A percentile compares a stretch with the other conserved stretches of the same genome.
Conservation (phyloP, 2,888 invertebrate genomes). For the Eristalis tenax region DNA sequence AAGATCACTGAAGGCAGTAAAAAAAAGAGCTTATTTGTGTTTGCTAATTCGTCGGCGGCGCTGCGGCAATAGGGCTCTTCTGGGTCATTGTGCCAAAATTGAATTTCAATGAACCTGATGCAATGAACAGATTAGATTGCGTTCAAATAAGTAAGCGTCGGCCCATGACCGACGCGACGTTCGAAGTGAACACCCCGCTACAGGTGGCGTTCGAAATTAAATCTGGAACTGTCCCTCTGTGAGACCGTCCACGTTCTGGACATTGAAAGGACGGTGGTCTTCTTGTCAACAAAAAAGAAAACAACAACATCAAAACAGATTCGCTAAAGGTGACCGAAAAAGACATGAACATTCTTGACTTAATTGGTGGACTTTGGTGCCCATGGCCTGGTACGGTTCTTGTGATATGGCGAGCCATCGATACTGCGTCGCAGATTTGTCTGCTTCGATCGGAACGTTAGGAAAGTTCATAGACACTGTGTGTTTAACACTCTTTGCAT, state of each 20-base stretch:
- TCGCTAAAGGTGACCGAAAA: neutral
- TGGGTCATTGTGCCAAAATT: constrained; percentile 39
- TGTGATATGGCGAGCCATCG: neutral
- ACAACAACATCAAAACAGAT: neutral
- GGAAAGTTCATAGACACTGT: constrained; percentile 47
- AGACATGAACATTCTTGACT: constrained; percentile 17
- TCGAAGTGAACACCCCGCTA: neutral
- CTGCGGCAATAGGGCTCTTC: neutral
- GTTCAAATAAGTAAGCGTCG: neutral
- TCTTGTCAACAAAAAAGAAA: neutral
- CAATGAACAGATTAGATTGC: constrained; percentile 28
- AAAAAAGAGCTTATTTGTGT: neutral
- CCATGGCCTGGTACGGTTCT: neutral
- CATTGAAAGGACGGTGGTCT: neutral
- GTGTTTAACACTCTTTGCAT: neutral
- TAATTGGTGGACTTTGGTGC: constrained; percentile 25
- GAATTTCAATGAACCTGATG: constrained; percentile 46
- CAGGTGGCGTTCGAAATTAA: neutral
- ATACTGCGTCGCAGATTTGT: constrained; percentile 43
- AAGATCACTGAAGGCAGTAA: neutral
- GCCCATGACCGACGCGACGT: neutral
- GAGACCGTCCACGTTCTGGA: neutral
- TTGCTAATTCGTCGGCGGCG: neutral
- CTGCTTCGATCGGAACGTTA: constrained; percentile 28
- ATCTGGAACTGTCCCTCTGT: neutral